Base-by-base conservation (phyloP, 2,888 invertebrate genomes). In the Furcula furcula region DNA sequence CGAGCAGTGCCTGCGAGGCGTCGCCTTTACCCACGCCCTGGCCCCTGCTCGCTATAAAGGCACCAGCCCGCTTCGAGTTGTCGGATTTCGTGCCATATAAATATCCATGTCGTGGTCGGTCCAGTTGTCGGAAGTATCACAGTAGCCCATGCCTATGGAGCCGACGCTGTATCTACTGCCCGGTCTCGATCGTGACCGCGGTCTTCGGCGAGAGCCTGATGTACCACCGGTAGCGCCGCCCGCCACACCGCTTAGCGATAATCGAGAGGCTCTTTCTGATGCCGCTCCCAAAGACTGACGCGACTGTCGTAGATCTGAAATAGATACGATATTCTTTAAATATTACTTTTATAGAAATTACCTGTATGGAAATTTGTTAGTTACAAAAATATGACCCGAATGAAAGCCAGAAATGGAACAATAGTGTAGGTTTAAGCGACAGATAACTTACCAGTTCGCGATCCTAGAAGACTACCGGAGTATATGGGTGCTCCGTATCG, bases 101-200 rank as follows among this genome's bases (percentile, higher is more conserved):
- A 97, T 97, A 64, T 97, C 97, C 95, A 97, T 96, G 74, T 97
- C 97, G 78, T 97, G 97, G 82, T 97, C 97, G 58, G 97, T 97
- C 97, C 97, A 97, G 78, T 95, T 95, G 76, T 96, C 95, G 31
- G 95, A 94, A 73, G 96, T 96, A 74, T 96, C 96, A 76, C 95
- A 95, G 78, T 95, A 96, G 76, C 95, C 95, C 65, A 95, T 90
- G 27, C 95, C 95, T 59, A 95, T 93, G 28, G 95, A 95, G 51
- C 95, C 95, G 42, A 94, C 94, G 45, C 94, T 86, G 69, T 93
- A 93, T 65, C 96, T 91, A 84, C 95, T 95, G 70, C 94, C 93
- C 35, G 95, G 94, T 34, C 95, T 92, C 48, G 94, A 94, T 59
- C 95, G 91, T 35, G 95, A 95, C 48, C 95, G 90, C 13, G 95